Percentiles rank a stretch among this genome's conserved stretches.
These are phyloP conservation scores for Dendropsophus ebraccatus DNA, from an alignment of 2,113 vertebrate species.

Conservation along the genomic window DNA sequence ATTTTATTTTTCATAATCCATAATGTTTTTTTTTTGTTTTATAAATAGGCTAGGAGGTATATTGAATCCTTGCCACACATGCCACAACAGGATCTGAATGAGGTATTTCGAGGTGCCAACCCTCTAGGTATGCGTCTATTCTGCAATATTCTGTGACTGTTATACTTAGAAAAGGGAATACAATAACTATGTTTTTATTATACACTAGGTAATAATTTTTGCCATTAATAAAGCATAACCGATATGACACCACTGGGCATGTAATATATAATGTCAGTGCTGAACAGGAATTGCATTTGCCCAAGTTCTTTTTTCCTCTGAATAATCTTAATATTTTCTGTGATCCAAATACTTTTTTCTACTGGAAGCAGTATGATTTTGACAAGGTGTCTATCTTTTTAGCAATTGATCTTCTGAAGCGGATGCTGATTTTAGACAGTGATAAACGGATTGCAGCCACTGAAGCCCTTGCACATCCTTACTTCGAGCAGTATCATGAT, in stretches of 20 bases:
- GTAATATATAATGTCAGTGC: not conserved
- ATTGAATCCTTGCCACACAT: slow-evolving; percentile 96
- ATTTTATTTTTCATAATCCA: not conserved
- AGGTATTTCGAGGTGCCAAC: slow-evolving; percentile 91
- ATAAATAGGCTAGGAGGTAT: slow-evolving; percentile 91
- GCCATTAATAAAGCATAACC: not conserved
- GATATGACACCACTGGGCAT: not conserved
- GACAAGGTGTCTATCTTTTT: slow-evolving; percentile 30
- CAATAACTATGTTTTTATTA: not conserved
- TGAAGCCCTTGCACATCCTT: slow-evolving; percentile 88
- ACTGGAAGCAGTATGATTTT: not conserved
- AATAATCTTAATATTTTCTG: not conserved
- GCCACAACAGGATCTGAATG: slow-evolving; percentile 94
- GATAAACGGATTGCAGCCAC: slow-evolving; percentile 90
- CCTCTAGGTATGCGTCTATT: slow-evolving; percentile 85
- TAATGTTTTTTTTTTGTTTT: not conserved
- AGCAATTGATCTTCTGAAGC: slow-evolving; percentile 95
- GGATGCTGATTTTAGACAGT: slow-evolving; percentile 95
- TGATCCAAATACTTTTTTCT: not conserved
- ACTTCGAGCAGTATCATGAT: slow-evolving; percentile 97
- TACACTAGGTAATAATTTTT: not conserved
- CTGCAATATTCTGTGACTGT: not conserved
- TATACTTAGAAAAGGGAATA: not conserved
- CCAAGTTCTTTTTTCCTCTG: not conserved
- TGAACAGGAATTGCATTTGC: not conserved